These are phyloP conservation scores for Anoplopoma fimbria DNA, from an alignment of 2,113 vertebrate genomes.

Conservation along the genomic window DNA sequence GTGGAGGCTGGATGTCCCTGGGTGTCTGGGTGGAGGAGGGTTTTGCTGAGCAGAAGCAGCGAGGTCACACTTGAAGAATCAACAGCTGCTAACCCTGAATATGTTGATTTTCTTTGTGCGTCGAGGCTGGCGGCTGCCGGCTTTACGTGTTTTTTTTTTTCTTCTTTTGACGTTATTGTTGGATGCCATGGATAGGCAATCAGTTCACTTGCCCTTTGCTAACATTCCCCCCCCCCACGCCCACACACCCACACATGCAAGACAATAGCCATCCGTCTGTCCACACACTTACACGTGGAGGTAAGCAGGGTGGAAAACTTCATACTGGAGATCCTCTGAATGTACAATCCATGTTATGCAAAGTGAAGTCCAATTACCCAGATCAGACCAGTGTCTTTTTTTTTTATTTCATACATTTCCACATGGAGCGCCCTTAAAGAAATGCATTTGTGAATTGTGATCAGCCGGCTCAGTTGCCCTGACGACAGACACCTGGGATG, in stretches of 20 bases:
- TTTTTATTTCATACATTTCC: neutral
- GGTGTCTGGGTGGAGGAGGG: constrained; percentile 59
- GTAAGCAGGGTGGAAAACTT: neutral
- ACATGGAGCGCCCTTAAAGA: constrained; percentile 39
- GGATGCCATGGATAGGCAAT: constrained; percentile 29
- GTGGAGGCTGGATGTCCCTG: constrained; percentile 54
- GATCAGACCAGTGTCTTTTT: neutral
- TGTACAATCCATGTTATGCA: neutral
- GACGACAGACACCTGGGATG: constrained; percentile 68
- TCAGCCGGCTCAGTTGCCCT: constrained; percentile 58
- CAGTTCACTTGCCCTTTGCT: constrained; percentile 37
- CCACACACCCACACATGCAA: neutral
- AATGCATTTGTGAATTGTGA: constrained; percentile 37
- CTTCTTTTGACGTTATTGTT: constrained; percentile 54
- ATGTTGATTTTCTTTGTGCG: constrained; percentile 79
- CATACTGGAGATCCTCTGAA: neutral
- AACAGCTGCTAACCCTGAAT: constrained; percentile 83
- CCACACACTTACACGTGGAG: constrained; percentile 46
- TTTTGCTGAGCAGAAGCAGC: constrained; percentile 21
- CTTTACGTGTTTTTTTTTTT: constrained; percentile 29
- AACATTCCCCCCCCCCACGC: constrained; percentile 2
- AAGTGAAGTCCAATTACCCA: neutral
- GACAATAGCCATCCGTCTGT: constrained; percentile 55
- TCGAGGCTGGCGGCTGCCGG: constrained; percentile 31
- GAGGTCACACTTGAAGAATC: constrained; percentile 70